These are phyloP conservation scores for Delphinus delphis DNA, from an alignment of 2,113 vertebrate genomes.

Conservation along the genomic window DNA sequence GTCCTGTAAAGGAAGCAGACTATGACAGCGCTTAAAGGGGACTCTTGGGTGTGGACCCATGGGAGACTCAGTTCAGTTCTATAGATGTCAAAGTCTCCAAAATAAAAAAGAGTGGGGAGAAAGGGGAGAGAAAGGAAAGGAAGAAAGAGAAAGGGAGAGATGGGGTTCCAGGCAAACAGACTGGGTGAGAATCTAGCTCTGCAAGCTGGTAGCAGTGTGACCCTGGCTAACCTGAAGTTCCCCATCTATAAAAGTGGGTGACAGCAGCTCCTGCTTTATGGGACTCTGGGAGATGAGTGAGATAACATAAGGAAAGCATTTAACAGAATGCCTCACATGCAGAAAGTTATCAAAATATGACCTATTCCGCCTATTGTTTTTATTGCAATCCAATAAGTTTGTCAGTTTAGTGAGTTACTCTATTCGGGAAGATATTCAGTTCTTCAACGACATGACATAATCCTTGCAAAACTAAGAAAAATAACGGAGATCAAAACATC, in stretches of 20 bases:
- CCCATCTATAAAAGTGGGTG: background rate
- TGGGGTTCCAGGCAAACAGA: background rate
- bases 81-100: background rate
- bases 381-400: background rate
- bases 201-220: background rate
- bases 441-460: background rate
- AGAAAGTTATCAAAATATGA: background rate
- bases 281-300: background rate
- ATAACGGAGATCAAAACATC: background rate
- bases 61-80: background rate
- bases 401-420: background rate
- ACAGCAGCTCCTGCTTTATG: background rate
- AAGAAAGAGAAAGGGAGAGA: background rate
- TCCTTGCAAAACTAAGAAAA: conserved; percentile 32
- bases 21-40: background rate
- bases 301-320: background rate
- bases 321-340: background rate
- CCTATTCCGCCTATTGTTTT: background rate
- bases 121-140: background rate
- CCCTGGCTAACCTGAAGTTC: background rate
- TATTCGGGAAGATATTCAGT: background rate
- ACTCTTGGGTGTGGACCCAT: background rate
- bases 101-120: background rate
- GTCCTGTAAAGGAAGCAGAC: background rate
- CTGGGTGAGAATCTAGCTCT: background rate